Conservation (phyloP, 2,797 vertebrate genomes). For the Microctenopoma stevenorrisi region DNA sequence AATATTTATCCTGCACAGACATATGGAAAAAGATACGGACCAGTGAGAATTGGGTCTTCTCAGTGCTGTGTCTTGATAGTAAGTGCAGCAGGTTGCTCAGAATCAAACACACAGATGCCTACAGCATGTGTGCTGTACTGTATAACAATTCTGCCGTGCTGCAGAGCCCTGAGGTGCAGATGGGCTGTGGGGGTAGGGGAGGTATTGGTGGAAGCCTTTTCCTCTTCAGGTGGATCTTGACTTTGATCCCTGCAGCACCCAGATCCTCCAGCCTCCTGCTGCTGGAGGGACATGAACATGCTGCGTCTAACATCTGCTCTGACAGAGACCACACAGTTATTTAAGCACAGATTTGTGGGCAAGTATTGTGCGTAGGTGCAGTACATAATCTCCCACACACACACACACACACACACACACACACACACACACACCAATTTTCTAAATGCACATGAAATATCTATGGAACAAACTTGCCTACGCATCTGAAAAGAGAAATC, state of each 20-base stretch:
- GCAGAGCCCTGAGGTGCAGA: conserved; percentile 46
- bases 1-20: conserved; percentile 41
- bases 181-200: conserved; percentile 10
- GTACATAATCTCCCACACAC: conserved; percentile 26
- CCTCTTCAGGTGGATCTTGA: conserved; percentile 63
- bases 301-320: conserved; percentile 66
- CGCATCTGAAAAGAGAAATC: conserved; percentile 51
- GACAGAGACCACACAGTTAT: conserved; percentile 29
- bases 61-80: not conserved
- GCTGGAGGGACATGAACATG: conserved; percentile 49
- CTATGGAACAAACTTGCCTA: conserved; percentile 53
- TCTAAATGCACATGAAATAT: conserved; percentile 28
- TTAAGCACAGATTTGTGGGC: conserved; percentile 35
- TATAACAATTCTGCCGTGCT: conserved; percentile 37
- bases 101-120: conserved; percentile 16
- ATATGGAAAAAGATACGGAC: conserved; percentile 15
- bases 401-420: not conserved
- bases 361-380: conserved; percentile 28
- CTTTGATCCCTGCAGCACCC: conserved; percentile 69
- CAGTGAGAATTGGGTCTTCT: conserved; percentile 12
- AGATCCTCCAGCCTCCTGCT: conserved; percentile 55
- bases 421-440: conserved; percentile 9
- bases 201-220: conserved; percentile 26
- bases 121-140: conserved; percentile 28
- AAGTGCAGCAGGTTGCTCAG: conserved; percentile 29